These are phyloP conservation scores for Arctopsyche grandis DNA, from an alignment of 1,140 invertebrate genomes.

Conservation along the genomic window DNA sequence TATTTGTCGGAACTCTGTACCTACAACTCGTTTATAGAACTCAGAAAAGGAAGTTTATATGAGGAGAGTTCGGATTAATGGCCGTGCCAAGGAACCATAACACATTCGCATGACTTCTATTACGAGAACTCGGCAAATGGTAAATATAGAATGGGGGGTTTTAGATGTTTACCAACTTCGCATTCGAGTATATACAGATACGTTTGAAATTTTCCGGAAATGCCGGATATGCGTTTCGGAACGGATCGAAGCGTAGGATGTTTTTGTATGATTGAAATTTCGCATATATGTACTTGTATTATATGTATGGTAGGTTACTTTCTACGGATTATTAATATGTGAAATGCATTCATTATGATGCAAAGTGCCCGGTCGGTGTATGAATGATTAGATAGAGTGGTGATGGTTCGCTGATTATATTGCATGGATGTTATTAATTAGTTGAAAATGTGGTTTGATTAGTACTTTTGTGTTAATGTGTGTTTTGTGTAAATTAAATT, in stretches of 20 bases:
- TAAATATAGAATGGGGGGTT: slow-evolving; percentile 1
- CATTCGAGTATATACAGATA: background rate
- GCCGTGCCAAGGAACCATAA: slow-evolving; percentile 16
- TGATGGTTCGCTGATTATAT: too few relatives aligned
- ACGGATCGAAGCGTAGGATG: background rate
- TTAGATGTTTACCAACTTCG: background rate
- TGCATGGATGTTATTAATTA: too few relatives aligned
- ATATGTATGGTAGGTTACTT: too few relatives aligned
- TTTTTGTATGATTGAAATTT: too few relatives aligned
- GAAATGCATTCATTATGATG: too few relatives aligned
- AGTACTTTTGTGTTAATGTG: too few relatives aligned
- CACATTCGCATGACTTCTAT: slow-evolving; percentile 12
- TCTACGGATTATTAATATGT: too few relatives aligned
- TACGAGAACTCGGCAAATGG: slow-evolving; percentile 1
- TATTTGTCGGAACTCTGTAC: background rate
- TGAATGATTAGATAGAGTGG: too few relatives aligned
- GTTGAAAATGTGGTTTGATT: too few relatives aligned
- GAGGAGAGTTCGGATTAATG: slow-evolving; percentile 16
- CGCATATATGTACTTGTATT: too few relatives aligned
- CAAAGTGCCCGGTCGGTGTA: too few relatives aligned
- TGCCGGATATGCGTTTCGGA: background rate
- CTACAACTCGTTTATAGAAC: slow-evolving; percentile 3
- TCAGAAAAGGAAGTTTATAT: slow-evolving; percentile 7
- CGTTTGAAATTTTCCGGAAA: background rate
- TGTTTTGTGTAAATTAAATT: too few relatives aligned